phyloP scores from a whole-genome alignment of 1,140 invertebrate species.

The Cephus cinctus region DNA sequence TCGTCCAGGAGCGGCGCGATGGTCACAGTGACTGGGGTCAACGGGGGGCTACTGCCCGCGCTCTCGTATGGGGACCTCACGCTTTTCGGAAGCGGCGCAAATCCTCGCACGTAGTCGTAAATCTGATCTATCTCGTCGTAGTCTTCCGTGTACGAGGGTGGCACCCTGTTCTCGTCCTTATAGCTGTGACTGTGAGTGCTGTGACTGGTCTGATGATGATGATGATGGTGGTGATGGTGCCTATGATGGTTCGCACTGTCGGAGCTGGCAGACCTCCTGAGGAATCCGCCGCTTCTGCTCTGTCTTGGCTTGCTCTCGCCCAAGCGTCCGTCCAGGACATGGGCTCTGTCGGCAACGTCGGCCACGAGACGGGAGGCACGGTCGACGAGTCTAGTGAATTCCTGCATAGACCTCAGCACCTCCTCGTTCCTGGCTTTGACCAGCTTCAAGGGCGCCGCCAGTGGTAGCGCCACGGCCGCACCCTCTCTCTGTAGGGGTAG shows the following conservation, averaged over 20 bases:
- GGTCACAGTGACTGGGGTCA: conserved; percentile 46
- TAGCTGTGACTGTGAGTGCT: conserved; percentile 44
- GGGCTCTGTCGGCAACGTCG: conserved; percentile 80
- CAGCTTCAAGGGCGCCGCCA: conserved; percentile 83
- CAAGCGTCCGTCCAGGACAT: conserved; percentile 73
- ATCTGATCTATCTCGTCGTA: conserved; percentile 97
- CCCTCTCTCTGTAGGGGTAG: conserved; percentile 78
- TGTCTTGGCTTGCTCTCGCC: conserved; percentile 63
- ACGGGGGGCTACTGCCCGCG: conserved; percentile 32
- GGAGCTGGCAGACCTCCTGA: conserved; percentile 70
- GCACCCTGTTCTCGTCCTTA: conserved; percentile 55
- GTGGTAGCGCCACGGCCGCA: conserved; percentile 76
- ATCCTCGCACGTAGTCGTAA: conserved; percentile 92
- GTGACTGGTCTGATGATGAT: conserved; percentile 44
- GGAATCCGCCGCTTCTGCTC: conserved; percentile 44
- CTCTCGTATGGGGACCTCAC: conserved; percentile 67
- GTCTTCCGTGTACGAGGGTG: conserved; percentile 68
- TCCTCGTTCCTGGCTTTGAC: conserved; percentile 82
- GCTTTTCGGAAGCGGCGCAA: conserved; percentile 83
- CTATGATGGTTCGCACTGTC: conserved; percentile 62
- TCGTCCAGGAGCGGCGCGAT: conserved; percentile 55
- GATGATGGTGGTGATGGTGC: conserved; percentile 54
- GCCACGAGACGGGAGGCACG: conserved; percentile 75
- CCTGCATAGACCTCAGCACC: conserved; percentile 73
- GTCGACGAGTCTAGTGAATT: conserved; percentile 78